These are phyloP conservation scores for Parnassius smintheus DNA, from an alignment of 2,888 invertebrate species.

Conservation along the genomic window DNA sequence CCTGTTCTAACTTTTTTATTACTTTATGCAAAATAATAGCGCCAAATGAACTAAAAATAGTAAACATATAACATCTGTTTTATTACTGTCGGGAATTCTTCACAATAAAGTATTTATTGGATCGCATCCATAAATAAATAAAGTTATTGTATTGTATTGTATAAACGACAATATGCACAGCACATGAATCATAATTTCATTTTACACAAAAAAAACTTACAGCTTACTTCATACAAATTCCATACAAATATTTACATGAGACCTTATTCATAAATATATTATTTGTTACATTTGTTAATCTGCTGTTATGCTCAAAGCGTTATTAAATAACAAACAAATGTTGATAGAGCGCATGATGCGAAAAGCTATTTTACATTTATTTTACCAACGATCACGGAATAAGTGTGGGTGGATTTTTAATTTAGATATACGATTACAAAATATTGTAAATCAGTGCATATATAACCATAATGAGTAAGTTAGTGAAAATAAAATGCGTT, in stretches of 20 bases:
- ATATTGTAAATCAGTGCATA: slow-evolving; percentile 67
- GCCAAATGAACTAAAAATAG: slow-evolving; percentile 43
- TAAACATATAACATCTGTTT: slow-evolving; percentile 71
- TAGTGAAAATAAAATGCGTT: slow-evolving; percentile 44
- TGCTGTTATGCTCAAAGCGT: slow-evolving; percentile 19
- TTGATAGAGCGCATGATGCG: slow-evolving; percentile 1
- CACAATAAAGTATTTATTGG: slow-evolving; percentile 77
- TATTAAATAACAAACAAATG: slow-evolving; percentile 19
- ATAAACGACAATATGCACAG: slow-evolving; percentile 77
- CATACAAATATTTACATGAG: slow-evolving; percentile 68
- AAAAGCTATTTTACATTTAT: slow-evolving; percentile 5
- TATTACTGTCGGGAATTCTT: slow-evolving; percentile 71
- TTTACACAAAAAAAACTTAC: slow-evolving; percentile 54
- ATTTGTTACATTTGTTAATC: background rate
- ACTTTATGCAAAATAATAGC: no score
- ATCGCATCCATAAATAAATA: slow-evolving; percentile 80
- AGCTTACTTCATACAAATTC: slow-evolving; percentile 44
- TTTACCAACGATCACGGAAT: slow-evolving; percentile 37
- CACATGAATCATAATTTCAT: slow-evolving; percentile 41
- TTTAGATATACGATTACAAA: slow-evolving; percentile 41
- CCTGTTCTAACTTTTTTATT: no score
- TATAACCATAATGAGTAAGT: slow-evolving; percentile 41
- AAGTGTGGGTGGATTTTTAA: slow-evolving; percentile 45
- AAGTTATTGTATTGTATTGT: no score
- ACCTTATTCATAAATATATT: slow-evolving; percentile 47